Percentiles rank a stretch among this genome's conserved stretches.
Conservation (phyloP, 2,797 vertebrate genomes). For the Tokudaia tokunoshimensis region DNA sequence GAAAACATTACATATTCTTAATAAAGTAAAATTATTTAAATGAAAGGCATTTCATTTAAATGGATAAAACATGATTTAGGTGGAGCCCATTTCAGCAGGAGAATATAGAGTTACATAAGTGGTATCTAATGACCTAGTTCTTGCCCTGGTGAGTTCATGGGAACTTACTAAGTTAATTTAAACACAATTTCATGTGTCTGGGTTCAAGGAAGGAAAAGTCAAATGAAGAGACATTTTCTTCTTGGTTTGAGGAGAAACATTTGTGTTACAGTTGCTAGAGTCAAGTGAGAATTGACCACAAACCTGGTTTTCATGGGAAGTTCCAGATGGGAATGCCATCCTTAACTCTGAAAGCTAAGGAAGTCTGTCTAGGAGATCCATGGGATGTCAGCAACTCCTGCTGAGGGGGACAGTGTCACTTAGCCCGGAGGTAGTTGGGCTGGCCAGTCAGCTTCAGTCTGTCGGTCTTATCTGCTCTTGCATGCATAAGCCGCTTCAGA, state of each 20-base stretch:
- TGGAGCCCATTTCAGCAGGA: neutral
- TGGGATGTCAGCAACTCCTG: neutral
- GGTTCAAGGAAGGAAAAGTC: neutral
- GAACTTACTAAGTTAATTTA: conserved; percentile 3
- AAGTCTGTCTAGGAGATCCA: neutral
- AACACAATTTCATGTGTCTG: conserved; percentile 16
- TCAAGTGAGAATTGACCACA: neutral
- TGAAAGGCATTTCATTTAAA: neutral
- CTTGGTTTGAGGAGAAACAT: neutral
- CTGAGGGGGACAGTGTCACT: neutral
- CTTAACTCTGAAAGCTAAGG: conserved; percentile 8
- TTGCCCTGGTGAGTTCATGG: neutral
- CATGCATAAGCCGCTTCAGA: neutral
- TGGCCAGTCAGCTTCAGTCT: neutral
- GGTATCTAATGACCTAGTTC: neutral
- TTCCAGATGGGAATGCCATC: neutral
- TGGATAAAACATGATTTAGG: neutral
- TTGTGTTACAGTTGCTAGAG: neutral
- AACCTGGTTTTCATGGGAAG: conserved; percentile 1
- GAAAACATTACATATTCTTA: conserved; percentile 18
- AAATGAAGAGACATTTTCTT: neutral
- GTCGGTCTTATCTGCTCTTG: neutral
- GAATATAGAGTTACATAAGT: neutral
- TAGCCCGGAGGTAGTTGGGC: neutral
- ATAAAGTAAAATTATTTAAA: conserved; percentile 3